Evolutionary conservation across 2,113 vertebrate genomes (phyloP).

Genomic region (Pyxicephalus adspersus): DNA sequence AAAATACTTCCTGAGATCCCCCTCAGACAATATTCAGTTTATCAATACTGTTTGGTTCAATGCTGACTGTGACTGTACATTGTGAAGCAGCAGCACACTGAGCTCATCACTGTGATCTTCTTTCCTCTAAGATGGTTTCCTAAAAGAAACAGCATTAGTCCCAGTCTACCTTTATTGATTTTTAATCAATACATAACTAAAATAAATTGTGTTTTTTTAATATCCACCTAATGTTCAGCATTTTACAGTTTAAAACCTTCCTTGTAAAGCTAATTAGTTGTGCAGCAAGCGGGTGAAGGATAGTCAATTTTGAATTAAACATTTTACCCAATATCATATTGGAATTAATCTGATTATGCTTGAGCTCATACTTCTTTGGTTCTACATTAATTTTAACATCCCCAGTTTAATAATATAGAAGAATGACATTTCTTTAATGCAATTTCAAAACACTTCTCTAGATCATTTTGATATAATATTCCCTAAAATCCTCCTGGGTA

Average conservation of each 20-base stretch:
- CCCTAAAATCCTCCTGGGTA: not conserved
- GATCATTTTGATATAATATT: constrained; percentile 1
- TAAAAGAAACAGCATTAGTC: too few species aligned
- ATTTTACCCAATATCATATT: not conserved
- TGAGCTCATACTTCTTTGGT: not conserved
- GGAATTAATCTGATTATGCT: not conserved
- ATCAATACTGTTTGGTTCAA: too few species aligned
- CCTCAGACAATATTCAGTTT: too few species aligned
- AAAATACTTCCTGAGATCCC: too few species aligned
- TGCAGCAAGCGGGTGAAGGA: not conserved
- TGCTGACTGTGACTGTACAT: too few species aligned
- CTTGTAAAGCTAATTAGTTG: not conserved
- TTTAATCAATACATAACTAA: too few species aligned
- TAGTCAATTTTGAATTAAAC: constrained; percentile 1
- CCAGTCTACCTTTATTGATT: too few species aligned
- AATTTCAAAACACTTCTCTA: constrained; percentile 12
- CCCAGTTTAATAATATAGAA: not conserved
- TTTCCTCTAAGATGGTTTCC: too few species aligned
- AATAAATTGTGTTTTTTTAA: too few species aligned
- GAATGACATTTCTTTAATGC: not conserved
- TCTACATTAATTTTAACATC: not conserved
- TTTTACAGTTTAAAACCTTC: not conserved
- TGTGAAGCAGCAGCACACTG: too few species aligned
- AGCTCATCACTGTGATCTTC: too few species aligned
- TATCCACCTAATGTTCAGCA: not conserved